A percentile compares a stretch with the other conserved stretches of the same genome.
These are phyloP conservation scores for Anseranas semipalmata DNA, from an alignment of 2,113 vertebrate species.

Conservation along the genomic window DNA sequence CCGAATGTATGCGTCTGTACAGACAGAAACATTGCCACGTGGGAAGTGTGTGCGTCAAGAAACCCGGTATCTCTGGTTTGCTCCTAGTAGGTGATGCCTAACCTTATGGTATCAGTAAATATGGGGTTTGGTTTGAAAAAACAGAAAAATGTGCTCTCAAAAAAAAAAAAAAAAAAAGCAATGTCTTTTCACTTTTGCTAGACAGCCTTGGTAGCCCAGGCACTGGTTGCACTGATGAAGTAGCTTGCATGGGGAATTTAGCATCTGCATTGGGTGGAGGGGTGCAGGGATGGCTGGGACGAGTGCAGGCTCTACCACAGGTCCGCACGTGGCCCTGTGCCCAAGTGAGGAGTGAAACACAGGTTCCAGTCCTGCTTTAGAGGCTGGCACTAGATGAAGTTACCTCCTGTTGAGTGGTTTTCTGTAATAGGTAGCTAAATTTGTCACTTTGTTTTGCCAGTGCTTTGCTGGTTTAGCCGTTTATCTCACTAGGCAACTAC, in stretches of 20 bases:
- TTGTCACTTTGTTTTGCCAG: neutral
- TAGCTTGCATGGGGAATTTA: neutral
- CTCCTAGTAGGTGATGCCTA: neutral
- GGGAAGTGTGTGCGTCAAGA: neutral
- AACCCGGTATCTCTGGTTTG: neutral
- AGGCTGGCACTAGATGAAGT: neutral
- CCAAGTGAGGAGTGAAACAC: neutral
- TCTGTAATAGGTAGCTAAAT: neutral
- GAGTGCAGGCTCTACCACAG: neutral
- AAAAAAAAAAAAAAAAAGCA: neutral
- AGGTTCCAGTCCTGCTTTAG: neutral
- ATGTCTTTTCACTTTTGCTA: neutral
- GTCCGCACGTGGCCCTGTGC: accelerated
- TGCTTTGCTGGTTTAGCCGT: accelerated
- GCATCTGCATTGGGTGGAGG: accelerated
- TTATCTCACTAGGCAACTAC: neutral
- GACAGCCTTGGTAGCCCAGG: neutral
- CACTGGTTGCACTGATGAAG: neutral
- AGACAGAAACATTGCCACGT: neutral
- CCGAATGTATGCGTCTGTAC: accelerated
- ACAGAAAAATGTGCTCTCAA: neutral
- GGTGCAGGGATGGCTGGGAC: neutral
- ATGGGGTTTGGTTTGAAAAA: neutral
- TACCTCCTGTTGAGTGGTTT: neutral
- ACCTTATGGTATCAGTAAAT: neutral